Evolutionary conservation across 2,113 vertebrate species (phyloP).

Genomic region (Maccullochella peelii): DNA sequence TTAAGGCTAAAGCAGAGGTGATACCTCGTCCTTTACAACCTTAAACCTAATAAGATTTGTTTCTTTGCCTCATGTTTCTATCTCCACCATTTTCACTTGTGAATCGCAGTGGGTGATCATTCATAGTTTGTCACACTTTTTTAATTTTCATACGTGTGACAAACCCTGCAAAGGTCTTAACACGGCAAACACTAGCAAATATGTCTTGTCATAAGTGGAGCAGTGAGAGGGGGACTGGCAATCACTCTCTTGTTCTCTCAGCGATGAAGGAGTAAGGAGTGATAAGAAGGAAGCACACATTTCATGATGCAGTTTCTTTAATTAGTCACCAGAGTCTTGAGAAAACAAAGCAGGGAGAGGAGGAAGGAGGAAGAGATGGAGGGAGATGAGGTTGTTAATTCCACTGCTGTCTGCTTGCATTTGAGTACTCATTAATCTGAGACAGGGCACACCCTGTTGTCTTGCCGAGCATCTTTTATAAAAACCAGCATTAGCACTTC

Average conservation of each 20-base stretch:
- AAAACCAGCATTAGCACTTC: constrained; percentile 74
- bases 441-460: constrained; percentile 78
- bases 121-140: constrained; percentile 5
- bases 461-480: constrained; percentile 79
- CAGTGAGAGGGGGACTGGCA: constrained; percentile 11
- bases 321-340: constrained; percentile 77
- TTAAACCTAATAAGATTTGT: neutral
- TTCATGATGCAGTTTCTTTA: constrained; percentile 67
- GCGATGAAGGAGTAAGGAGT: constrained; percentile 45
- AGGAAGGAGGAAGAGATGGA: constrained; percentile 49
- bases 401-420: constrained; percentile 84
- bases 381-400: constrained; percentile 83
- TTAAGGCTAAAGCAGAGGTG: neutral
- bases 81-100: constrained; percentile 1
- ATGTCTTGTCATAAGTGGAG: constrained; percentile 21
- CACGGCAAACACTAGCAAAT: neutral
- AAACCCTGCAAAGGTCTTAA: neutral
- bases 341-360: constrained; percentile 62
- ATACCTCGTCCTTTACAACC: neutral
- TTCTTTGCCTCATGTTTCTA: neutral
- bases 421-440: constrained; percentile 85
- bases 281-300: constrained; percentile 56
- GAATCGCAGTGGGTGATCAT: neutral
- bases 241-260: constrained; percentile 39
- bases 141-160: constrained; percentile 13